Conservation (phyloP, 1,140 invertebrate species). For the Pectinophora gossypiella region DNA sequence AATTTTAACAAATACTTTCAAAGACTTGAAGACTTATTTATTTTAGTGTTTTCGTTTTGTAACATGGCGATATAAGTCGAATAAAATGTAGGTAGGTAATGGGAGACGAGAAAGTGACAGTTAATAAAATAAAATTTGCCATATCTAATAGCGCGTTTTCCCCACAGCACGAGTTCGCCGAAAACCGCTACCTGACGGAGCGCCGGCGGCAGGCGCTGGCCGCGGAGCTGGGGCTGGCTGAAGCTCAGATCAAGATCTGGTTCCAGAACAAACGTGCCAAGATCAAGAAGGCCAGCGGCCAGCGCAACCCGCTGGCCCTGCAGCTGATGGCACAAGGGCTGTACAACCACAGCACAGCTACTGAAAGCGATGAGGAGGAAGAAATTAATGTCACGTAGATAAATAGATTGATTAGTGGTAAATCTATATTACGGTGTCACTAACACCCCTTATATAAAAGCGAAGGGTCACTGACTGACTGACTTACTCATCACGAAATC, state of each 20-base stretch:
- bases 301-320: conserved; percentile 92
- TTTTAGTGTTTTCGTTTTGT: no score
- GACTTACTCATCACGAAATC: no score
- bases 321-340: conserved; percentile 97
- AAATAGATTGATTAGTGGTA: no score
- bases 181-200: conserved; percentile 97
- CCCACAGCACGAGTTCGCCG: conserved; percentile 89
- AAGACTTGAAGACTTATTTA: no score
- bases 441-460: no score
- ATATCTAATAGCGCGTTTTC: conserved; percentile 7
- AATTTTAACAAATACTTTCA: no score
- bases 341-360: conserved; percentile 82
- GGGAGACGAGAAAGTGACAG: no score
- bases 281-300: conserved; percentile 95
- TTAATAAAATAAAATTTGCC: no score
- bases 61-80: no score
- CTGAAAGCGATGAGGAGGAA: conserved; percentile 47
- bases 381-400: conserved; percentile 50
- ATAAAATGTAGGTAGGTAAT: no score
- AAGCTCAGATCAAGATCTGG: conserved; percentile 99
- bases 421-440: no score
- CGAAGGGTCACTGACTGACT: no score
- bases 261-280: conserved; percentile 99
- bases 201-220: conserved; percentile 93
- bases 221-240: conserved; percentile 93